Evolutionary conservation across 2,113 vertebrate species (phyloP), one percentile per base, ranked within the genome.

Genomic region (Ceyx cyanopectus): DNA sequence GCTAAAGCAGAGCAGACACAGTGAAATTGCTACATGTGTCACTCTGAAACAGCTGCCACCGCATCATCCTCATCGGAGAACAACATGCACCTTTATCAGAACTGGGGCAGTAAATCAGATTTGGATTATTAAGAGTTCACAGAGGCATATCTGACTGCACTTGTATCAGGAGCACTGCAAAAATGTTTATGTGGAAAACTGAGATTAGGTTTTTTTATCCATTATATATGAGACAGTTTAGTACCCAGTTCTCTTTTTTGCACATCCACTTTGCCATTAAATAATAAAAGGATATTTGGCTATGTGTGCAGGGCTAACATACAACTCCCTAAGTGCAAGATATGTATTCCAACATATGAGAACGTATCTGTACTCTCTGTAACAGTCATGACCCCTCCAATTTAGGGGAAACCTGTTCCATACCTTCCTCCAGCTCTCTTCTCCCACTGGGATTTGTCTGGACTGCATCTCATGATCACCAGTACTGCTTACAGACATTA

Each of bases 41-140:
- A 34, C 57, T 29, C 24, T 51, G 29, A 17, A 80, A 66, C 27
- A 62, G 58, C 20, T 78, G 43, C 43, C 20, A 67, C 43, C 24
- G 14, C 43, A 45, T 1, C 7, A 1, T 26, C 53, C 51, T 62
- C 19, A 4, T 15, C n/a, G 72, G 11, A 65, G 8, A 41, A 24
- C 41, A 32, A n/a, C 6, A 3, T 2, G 40, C 58, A 40, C 57
- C 5, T 0, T 4, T n/a, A 30, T 2, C 20, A 40, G 15, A 82
- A 22, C 0, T 0, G 14, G 58, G 19, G 45, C 43, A 57, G 18
- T 4, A 60, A 69, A 61, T 24, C 1, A 0, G 15, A 30, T 20
- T 30, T 61, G 34, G 53, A 20, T 5, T 30, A 7, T 50, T 2
- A 43, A 21, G 19, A 82, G 34, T 14, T 54, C 16, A 51, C 0